Percentiles rank a stretch among this genome's conserved stretches.
phyloP scores from a whole-genome alignment of 2,113 vertebrate genomes.

The Echinops telfairi region DNA sequence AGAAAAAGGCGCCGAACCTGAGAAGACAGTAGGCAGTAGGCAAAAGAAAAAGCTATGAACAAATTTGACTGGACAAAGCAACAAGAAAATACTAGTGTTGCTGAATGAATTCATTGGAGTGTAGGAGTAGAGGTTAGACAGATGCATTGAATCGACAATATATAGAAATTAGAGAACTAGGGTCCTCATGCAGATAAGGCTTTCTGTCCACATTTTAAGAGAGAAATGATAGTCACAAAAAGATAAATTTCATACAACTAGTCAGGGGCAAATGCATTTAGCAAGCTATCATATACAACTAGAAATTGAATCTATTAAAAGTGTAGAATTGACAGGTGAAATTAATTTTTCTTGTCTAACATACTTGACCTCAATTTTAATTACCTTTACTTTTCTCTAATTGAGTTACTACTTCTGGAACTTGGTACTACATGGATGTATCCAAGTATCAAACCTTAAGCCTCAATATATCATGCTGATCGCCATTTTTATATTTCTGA shows the following conservation, averaged over 20 bases:
- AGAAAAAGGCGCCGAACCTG: not conserved
- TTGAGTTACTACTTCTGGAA: not conserved
- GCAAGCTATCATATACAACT: no score
- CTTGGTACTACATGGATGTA: not conserved
- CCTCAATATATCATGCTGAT: not conserved
- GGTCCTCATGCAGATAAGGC: not conserved
- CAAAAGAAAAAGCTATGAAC: not conserved
- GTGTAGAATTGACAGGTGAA: no score
- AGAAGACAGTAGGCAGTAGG: not conserved
- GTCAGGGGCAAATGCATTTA: no score
- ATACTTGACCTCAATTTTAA: not conserved
- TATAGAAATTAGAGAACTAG: not conserved
- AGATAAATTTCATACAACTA: no score
- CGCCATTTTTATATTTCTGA: not conserved
- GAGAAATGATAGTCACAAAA: no score
- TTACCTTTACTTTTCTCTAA: not conserved
- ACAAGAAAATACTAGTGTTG: not conserved
- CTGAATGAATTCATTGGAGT: not conserved
- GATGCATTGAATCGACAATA: not conserved
- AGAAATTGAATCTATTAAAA: no score
- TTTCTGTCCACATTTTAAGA: not conserved
- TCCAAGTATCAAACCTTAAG: slow-evolving; percentile 36
- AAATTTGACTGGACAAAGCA: not conserved
- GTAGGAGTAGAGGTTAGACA: not conserved
- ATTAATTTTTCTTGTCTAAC: no score